Evolutionary conservation across 2,888 invertebrate genomes (phyloP).

Genomic region (Macroteleia sp.): DNA sequence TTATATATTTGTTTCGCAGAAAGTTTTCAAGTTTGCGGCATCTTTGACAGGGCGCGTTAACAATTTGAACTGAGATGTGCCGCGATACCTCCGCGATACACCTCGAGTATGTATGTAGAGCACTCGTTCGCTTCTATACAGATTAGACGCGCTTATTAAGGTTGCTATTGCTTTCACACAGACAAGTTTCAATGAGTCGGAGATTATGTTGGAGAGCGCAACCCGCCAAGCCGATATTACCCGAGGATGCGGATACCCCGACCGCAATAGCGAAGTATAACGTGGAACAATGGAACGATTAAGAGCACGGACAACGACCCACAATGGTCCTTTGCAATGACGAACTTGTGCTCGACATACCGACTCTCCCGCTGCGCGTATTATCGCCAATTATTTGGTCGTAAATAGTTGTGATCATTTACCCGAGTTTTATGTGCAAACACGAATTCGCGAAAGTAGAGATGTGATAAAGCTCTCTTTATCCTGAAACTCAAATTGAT

Average conservation of each 20-base stretch:
- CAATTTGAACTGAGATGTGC: constrained; percentile 52
- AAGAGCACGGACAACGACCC: constrained; percentile 65
- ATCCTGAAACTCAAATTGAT: constrained; percentile 41
- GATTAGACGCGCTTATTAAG: constrained; percentile 77
- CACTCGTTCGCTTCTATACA: constrained; percentile 67
- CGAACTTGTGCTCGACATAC: constrained; percentile 57
- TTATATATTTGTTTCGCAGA: constrained; percentile 68
- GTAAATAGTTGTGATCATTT: constrained; percentile 49
- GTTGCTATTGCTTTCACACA: constrained; percentile 74
- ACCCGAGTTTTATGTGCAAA: constrained; percentile 30
- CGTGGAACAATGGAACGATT: constrained; percentile 75
- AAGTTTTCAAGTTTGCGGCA: constrained; percentile 71
- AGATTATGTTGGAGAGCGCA: constrained; percentile 76
- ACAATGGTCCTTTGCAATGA: constrained; percentile 59
- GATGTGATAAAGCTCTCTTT: constrained; percentile 30
- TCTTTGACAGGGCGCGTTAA: constrained; percentile 59
- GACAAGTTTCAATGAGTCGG: constrained; percentile 79
- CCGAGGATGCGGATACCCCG: constrained; percentile 67
- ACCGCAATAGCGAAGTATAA: constrained; percentile 65
- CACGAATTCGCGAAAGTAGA: constrained; percentile 28
- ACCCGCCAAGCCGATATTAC: constrained; percentile 72
- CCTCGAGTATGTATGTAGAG: constrained; percentile 51
- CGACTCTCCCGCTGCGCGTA: constrained; percentile 33
- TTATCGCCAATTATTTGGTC: constrained; percentile 48
- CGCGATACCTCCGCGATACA: no score